A percentile compares a stretch with the other conserved stretches of the same genome.
Evolutionary conservation across 2,888 invertebrate species (phyloP).

Genomic region (Pocota personata): DNA sequence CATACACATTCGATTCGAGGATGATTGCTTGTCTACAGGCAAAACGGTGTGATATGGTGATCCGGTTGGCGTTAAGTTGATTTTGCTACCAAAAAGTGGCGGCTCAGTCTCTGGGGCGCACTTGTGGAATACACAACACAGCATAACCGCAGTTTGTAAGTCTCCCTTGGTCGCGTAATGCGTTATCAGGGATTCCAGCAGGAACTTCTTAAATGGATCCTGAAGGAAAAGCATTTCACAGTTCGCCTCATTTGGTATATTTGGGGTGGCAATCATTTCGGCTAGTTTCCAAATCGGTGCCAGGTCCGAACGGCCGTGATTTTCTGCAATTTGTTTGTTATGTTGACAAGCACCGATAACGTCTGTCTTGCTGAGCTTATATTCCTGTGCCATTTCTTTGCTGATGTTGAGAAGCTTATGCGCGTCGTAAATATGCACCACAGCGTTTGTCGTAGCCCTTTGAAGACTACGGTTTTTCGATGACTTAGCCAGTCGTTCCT

Average conservation of each 20-base stretch:
- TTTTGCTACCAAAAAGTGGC: conserved; percentile 37
- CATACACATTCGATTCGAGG: conserved; percentile 87
- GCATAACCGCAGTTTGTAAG: conserved; percentile 96
- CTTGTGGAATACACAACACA: conserved; percentile 93
- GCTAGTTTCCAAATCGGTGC: conserved; percentile 95
- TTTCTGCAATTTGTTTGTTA: conserved; percentile 91
- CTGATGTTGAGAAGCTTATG: conserved; percentile 89
- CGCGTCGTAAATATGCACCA: conserved; percentile 81
- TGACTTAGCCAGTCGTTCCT: conserved; percentile 85
- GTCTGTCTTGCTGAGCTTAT: conserved; percentile 85
- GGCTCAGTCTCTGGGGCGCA: conserved; percentile 83
- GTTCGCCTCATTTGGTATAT: conserved; percentile 83
- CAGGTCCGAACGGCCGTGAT: conserved; percentile 90
- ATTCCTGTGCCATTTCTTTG: conserved; percentile 92
- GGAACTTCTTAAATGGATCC: conserved; percentile 93
- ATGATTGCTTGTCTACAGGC: conserved; percentile 89
- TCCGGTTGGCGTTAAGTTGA: conserved; percentile 86
- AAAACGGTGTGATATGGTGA: conserved; percentile 94
- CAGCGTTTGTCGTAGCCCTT: conserved; percentile 77
- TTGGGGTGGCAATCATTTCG: conserved; percentile 86
- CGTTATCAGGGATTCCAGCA: conserved; percentile 92
- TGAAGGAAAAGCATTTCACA: conserved; percentile 88
- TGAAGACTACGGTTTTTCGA: conserved; percentile 82
- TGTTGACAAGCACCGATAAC: conserved; percentile 89
- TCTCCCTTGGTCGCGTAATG: conserved; percentile 92